Base-by-base conservation (phyloP, 2,888 invertebrate genomes). In the Cheilosia grossa region DNA sequence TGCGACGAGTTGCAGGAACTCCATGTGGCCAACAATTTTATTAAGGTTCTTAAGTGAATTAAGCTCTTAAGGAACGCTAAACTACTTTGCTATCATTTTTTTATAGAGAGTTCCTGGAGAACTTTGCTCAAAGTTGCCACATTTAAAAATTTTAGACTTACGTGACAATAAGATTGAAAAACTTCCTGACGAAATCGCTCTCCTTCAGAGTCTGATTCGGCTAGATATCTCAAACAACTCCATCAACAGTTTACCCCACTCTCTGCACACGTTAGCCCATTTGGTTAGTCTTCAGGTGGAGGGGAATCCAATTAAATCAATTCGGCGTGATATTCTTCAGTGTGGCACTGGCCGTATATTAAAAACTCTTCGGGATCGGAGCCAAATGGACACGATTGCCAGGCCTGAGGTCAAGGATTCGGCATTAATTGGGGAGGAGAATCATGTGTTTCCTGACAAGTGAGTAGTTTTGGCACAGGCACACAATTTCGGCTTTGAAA, bases 141-240 rank as follows among this genome's bases (percentile, higher is more conserved):
- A 95, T 89, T 92, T 97, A 78, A 95, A 94, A 91, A 94, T 95
- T 59, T 92, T 98, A 77, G 96, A 96, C 91, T 92, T 98, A 74
- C 93, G 96, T 72, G 96, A 97, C 90, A 98, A 98, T 91, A 95
- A 96, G 92, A 93, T 98, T 54, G 93, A 94, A 88, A 90, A 93
- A 80, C 90, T 98, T 79, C 98, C 98, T 0, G 95, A 96, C 86
- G 96, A 97, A 91, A 94, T 98, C 88, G 94, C 95, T 15, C 92
- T 95, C 82, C 91, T 98, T 70, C 94, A 96, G 88, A 95, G 95
- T 88, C 92, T 98, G 56, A 95, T 96, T 89, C 94, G 97, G 87
- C 93, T 98, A 59, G 98, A 98, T 92, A 92, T 98, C 73, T 95
- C 96, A 10, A 97, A 97, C 91, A 98, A 98, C 90, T 94, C 94